A percentile compares a stretch with the other conserved stretches of the same genome.
Evolutionary conservation across 2,797 vertebrate species (phyloP).

Genomic region (Tangara arthus): DNA sequence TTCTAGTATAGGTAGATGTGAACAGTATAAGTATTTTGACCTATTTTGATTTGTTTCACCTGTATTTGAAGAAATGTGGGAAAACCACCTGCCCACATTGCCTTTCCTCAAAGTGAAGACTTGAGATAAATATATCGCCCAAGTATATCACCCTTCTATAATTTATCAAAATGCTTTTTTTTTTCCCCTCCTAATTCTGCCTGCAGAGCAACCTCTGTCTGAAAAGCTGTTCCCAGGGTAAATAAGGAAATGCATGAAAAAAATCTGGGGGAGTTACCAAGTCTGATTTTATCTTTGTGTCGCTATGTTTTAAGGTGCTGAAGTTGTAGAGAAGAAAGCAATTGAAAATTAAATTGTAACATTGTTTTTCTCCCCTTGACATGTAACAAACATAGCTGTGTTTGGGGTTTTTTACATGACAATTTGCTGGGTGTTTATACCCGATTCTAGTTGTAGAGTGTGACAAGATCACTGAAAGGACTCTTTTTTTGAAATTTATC

Average conservation of each 20-base stretch:
- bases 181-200: background rate
- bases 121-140: slow-evolving; percentile 1
- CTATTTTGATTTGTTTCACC: background rate
- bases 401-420: background rate
- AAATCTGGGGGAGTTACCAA: slow-evolving; percentile 39
- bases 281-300: slow-evolving; percentile 34
- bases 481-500: background rate
- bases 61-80: background rate
- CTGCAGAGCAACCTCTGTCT: slow-evolving; percentile 13
- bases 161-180: background rate
- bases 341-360: background rate
- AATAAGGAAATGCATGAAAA: slow-evolving; percentile 59
- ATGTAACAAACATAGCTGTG: background rate
- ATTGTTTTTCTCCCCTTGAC: background rate
- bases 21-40: background rate
- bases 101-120: background rate
- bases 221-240: slow-evolving; percentile 32
- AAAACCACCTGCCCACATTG: background rate
- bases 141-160: background rate
- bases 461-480: background rate
- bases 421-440: background rate
- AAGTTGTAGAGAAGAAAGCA: background rate
- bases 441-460: background rate
- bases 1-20: background rate
- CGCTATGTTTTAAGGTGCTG: slow-evolving; percentile 21